Conservation (phyloP, 2,113 vertebrate genomes). For the Hemibagrus wyckioides region DNA sequence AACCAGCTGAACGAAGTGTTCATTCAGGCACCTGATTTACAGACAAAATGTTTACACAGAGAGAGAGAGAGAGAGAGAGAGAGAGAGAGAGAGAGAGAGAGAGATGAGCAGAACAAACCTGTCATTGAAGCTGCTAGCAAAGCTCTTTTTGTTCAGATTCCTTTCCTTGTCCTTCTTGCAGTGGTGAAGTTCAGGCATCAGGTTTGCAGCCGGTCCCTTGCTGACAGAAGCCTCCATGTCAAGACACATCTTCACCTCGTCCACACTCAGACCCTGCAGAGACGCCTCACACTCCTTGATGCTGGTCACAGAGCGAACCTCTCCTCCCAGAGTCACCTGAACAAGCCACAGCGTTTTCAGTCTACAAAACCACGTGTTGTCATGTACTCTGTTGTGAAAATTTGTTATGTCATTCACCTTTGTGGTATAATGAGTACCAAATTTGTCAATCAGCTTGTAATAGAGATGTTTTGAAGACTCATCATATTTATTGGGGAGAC, state of each 20-base stretch:
- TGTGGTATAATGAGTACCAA: constrained; percentile 76
- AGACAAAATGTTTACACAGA: background rate
- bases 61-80: background rate
- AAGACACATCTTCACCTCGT: constrained; percentile 77
- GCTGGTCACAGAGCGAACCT: constrained; percentile 74
- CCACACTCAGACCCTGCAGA: constrained; percentile 67
- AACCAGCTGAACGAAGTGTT: background rate
- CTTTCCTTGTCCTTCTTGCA: constrained; percentile 63
- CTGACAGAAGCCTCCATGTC: constrained; percentile 68
- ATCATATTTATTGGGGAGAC: constrained; percentile 44
- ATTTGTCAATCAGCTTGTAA: constrained; percentile 70
- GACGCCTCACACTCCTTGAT: constrained; percentile 75
- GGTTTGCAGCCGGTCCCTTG: background rate
- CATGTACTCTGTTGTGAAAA: background rate
- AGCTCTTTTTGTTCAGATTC: constrained; percentile 60
- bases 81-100: no score
- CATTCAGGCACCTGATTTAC: background rate
- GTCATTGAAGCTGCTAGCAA: constrained; percentile 75
- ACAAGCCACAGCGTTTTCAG: background rate
- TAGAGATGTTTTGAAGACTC: constrained; percentile 61
- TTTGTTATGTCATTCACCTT: constrained; percentile 64
- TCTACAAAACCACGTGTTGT: background rate
- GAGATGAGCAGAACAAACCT: constrained; percentile 59
- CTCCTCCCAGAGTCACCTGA: constrained; percentile 78
- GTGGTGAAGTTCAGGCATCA: constrained; percentile 49